These are phyloP conservation scores for Drosophila nigricruria DNA, from an alignment of 2,888 invertebrate genomes.

Conservation along the genomic window DNA sequence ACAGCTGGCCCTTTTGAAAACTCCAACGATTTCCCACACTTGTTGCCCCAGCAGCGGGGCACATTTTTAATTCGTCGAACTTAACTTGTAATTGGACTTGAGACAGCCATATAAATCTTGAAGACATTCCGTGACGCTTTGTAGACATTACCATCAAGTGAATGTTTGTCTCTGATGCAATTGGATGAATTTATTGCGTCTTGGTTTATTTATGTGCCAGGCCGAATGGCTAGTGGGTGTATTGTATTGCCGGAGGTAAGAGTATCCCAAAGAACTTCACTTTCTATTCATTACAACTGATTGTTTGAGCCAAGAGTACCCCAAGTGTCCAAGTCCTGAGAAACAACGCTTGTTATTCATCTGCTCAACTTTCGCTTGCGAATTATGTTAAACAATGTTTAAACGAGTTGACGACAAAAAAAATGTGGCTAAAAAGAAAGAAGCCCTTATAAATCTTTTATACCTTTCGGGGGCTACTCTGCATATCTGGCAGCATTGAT, in stretches of 20 bases:
- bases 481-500: conserved; percentile 81
- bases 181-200: conserved; percentile 68
- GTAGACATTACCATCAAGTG: conserved; percentile 49
- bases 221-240: conserved; percentile 28
- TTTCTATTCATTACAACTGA: conserved; percentile 4
- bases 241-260: background rate
- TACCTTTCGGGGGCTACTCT: conserved; percentile 78
- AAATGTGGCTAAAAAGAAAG: background rate
- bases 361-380: conserved; percentile 44
- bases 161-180: conserved; percentile 70
- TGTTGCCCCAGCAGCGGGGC: conserved; percentile 56
- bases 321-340: background rate
- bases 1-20: conserved; percentile 60
- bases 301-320: background rate
- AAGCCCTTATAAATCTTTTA: conserved; percentile 80
- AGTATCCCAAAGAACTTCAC: background rate
- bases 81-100: conserved; percentile 76
- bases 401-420: conserved; percentile 45
- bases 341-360: conserved; percentile 42
- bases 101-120: conserved; percentile 64
- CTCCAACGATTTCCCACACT: conserved; percentile 68
- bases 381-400: conserved; percentile 67
- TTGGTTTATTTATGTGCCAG: conserved; percentile 49
- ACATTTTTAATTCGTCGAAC: conserved; percentile 70
- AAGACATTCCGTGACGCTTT: conserved; percentile 50